Conservation (phyloP, 1,140 invertebrate genomes). For the Temnothorax nylanderi region DNA sequence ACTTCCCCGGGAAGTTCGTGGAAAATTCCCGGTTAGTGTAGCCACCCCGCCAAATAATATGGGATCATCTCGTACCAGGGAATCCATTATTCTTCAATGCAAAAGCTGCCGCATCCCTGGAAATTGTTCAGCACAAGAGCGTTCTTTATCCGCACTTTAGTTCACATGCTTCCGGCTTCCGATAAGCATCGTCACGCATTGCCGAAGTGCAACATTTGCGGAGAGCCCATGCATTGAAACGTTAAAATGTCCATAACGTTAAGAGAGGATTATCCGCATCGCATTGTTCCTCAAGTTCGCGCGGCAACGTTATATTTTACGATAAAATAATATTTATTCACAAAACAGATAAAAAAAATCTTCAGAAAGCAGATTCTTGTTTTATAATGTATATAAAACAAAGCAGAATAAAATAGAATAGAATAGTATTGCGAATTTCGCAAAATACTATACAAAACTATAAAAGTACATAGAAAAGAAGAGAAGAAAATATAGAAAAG, state of each 20-base stretch:
- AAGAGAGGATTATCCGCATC: background rate
- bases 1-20: conserved; percentile 34
- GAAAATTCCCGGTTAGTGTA: conserved; percentile 57
- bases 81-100: conserved; percentile 69
- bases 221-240: background rate
- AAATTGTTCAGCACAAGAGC: conserved; percentile 44
- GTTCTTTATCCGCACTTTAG: conserved; percentile 25
- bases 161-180: conserved; percentile 32
- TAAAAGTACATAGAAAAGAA: background rate
- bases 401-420: background rate
- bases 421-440: background rate
- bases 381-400: background rate
- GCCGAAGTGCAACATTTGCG: background rate
- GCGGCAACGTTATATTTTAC: background rate
- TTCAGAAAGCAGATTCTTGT: background rate
- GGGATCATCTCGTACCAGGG: conserved; percentile 62
- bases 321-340: background rate
- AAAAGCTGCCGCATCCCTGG: conserved; percentile 46
- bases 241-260: background rate
- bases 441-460: background rate
- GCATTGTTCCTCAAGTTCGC: background rate
- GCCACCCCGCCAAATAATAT: conserved; percentile 55
- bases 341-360: background rate
- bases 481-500: background rate
- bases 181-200: conserved; percentile 3